Evolutionary conservation across 1,140 invertebrate genomes (phyloP).

Genomic region (Tachypleus tridentatus): DNA sequence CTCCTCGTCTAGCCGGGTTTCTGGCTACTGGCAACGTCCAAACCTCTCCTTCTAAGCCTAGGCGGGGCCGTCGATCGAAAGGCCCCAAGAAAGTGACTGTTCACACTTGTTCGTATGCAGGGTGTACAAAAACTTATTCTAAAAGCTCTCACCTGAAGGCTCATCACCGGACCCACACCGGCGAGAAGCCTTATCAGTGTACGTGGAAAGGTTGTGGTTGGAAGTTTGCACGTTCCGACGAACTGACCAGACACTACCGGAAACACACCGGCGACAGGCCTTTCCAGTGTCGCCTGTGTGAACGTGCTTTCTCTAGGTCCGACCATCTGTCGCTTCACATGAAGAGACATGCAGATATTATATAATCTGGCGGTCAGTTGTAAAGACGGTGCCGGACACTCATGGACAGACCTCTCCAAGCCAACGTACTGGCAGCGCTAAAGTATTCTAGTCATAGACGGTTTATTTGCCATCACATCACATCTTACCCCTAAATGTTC

Average conservation of each 20-base stretch:
- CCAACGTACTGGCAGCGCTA: too few species aligned
- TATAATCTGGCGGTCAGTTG: not conserved
- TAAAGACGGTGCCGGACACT: too few species aligned
- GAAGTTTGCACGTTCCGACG: conserved; percentile 45
- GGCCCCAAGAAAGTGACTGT: conserved; percentile 37
- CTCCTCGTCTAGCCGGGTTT: too few species aligned
- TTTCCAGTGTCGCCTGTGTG: conserved; percentile 33
- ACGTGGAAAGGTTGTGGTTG: conserved; percentile 44
- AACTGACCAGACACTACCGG: conserved; percentile 39
- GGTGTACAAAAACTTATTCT: conserved; percentile 55
- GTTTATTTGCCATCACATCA: too few species aligned
- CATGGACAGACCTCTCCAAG: too few species aligned
- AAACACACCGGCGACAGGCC: conserved; percentile 35
- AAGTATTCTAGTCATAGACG: too few species aligned
- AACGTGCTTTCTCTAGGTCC: conserved; percentile 37
- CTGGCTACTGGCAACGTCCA: too few species aligned
- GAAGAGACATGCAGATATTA: conserved; percentile 32
- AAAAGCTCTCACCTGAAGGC: conserved; percentile 58
- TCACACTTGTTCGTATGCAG: conserved; percentile 48
- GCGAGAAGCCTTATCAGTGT: conserved; percentile 46
- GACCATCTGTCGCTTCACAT: conserved; percentile 40
- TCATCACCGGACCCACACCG: conserved; percentile 49
- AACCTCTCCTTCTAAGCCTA: not conserved
- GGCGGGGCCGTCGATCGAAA: conserved; percentile 32
- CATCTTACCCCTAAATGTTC: too few species aligned